These are phyloP conservation scores for Nomada fabriciana DNA, from an alignment of 2,888 invertebrate genomes.

Conservation along the genomic window DNA sequence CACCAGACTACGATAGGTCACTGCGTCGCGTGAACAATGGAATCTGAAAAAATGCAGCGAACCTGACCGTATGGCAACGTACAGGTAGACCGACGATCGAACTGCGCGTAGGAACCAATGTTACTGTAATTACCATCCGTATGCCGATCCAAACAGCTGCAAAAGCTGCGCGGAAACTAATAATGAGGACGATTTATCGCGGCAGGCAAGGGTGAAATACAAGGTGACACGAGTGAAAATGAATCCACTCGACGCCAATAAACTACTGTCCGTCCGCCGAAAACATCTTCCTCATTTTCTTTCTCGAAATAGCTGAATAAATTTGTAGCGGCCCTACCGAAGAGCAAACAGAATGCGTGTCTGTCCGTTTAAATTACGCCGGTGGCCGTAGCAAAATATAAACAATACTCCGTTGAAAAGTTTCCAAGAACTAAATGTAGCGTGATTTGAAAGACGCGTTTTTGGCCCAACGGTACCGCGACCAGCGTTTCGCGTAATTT, in stretches of 20 bases:
- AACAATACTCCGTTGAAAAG: conserved; percentile 47
- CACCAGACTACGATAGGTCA: neutral
- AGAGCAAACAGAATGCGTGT: conserved; percentile 8
- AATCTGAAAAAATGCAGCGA: neutral
- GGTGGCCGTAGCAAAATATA: conserved; percentile 38
- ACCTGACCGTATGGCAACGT: neutral
- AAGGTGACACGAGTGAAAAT: conserved; percentile 8
- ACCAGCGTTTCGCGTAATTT: conserved; percentile 47
- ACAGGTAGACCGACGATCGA: neutral
- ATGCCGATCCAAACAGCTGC: conserved; percentile 11
- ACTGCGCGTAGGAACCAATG: conserved; percentile 14
- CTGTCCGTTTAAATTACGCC: conserved; percentile 27
- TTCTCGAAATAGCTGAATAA: conserved; percentile 44
- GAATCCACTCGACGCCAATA: conserved; percentile 22
- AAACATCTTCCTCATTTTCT: conserved; percentile 19
- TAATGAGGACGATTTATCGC: conserved; percentile 25
- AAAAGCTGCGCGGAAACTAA: neutral
- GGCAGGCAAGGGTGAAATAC: conserved; percentile 2
- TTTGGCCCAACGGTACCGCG: neutral
- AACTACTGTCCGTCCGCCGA: neutral
- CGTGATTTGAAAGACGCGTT: neutral
- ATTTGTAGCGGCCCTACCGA: neutral
- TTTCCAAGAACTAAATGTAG: conserved; percentile 47
- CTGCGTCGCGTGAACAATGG: neutral
- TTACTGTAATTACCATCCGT: neutral